phyloP scores from a whole-genome alignment of 1,140 invertebrate species.

The Dendrolimus punctatus region DNA sequence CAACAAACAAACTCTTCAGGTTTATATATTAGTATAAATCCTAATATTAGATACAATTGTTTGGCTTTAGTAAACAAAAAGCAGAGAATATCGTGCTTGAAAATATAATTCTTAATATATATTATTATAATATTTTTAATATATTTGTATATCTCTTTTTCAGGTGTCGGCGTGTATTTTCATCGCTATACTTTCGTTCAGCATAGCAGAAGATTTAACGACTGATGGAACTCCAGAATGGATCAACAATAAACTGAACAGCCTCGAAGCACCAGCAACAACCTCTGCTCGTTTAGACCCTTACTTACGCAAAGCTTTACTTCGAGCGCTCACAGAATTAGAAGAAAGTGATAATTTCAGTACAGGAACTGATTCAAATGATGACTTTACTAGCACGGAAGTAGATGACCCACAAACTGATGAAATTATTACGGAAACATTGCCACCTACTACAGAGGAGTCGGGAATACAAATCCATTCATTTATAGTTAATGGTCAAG shows the following conservation, averaged over 20 bases:
- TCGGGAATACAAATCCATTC: slow-evolving; percentile 50
- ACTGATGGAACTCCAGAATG: slow-evolving; percentile 27
- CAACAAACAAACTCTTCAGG: no score
- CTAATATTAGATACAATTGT: not conserved
- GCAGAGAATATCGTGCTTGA: not conserved
- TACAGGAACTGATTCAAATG: slow-evolving; percentile 30
- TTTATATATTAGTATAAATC: no score
- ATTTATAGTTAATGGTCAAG: slow-evolving; percentile 63
- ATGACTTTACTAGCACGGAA: slow-evolving; percentile 32
- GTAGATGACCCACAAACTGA: slow-evolving; percentile 13
- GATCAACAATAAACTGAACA: slow-evolving; percentile 52
- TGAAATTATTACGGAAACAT: slow-evolving; percentile 2
- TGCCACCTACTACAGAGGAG: slow-evolving; percentile 24
- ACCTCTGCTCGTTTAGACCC: slow-evolving; percentile 77
- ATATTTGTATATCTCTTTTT: slow-evolving; percentile 25
- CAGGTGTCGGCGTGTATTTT: slow-evolving; percentile 40
- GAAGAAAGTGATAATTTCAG: slow-evolving; percentile 70
- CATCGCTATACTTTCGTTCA: slow-evolving; percentile 21
- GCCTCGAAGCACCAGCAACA: slow-evolving; percentile 59
- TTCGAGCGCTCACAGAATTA: slow-evolving; percentile 79
- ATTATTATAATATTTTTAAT: not conserved
- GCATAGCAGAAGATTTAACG: slow-evolving; percentile 47
- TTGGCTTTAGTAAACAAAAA: not conserved
- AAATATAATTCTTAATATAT: no score
- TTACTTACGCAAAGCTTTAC: slow-evolving; percentile 78